These are phyloP conservation scores for Calcarius lapponicus DNA, from an alignment of 2,797 vertebrate genomes.

Conservation along the genomic window DNA sequence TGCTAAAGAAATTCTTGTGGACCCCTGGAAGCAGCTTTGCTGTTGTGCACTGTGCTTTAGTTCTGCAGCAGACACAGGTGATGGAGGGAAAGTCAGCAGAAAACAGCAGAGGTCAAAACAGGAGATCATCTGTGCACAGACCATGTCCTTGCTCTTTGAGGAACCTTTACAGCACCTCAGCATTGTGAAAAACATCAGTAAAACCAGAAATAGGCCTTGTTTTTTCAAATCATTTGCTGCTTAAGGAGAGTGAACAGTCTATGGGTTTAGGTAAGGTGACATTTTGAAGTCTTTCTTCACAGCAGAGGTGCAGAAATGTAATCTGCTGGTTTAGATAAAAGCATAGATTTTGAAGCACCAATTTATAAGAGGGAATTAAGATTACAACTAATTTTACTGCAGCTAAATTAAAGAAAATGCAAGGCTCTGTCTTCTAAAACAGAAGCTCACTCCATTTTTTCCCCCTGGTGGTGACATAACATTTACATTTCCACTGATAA, in stretches of 20 bases:
- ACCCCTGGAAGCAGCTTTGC: not conserved
- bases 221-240: not conserved
- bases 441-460: not conserved
- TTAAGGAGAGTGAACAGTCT: not conserved
- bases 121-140: not conserved
- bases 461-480: not conserved
- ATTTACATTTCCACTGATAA: slow-evolving; percentile 32
- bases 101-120: not conserved
- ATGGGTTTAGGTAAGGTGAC: not conserved
- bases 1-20: not conserved
- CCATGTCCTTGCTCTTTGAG: not conserved
- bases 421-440: not conserved
- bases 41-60: not conserved
- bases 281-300: not conserved
- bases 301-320: not conserved
- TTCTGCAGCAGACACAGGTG: not conserved
- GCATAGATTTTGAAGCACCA: not conserved
- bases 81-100: not conserved
- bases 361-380: not conserved
- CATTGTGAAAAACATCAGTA: not conserved
- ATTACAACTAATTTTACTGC: not conserved
- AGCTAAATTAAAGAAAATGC: not conserved
- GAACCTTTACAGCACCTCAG: not conserved
- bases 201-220: not conserved
- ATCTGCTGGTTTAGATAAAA: not conserved